Evolutionary conservation across 2,888 invertebrate genomes (phyloP), one percentile per base, ranked within the genome.

Genomic region (Pollenia amentaria): DNA sequence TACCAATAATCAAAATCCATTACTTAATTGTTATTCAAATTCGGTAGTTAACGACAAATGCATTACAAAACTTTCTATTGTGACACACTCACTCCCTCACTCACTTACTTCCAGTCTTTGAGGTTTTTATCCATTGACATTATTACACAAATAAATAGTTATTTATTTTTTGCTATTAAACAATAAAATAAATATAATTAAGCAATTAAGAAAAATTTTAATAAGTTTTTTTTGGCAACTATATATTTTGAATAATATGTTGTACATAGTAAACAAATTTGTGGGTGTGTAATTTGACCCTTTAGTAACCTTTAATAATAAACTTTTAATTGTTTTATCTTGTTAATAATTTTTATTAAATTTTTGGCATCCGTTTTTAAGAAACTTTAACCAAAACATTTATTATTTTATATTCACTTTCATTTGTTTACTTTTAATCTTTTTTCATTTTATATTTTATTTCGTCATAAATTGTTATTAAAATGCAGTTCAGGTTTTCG

Each of bases 11-110:
- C 51, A 16, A 70, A 76, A 72, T 55, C n/a, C 57, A 80, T 76
- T 70, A 72, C 70, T 67, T 85, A 80, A 85, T 85, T 85, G 65
- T 85, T 85, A 85, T 85, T 85, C 85, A 80, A 85, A 80, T 29
- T 72, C 57, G n/a, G 85, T 76, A 65, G 21, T 44, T 65, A 9
- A 53, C 44, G n/a, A 38, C 18, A 14, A 48, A 44, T 79, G 67
- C 57, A 38, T 48, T 72, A 42, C 16, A 40, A 48, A 85, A 85
- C 85, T 85, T 80, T 85, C 85, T 65, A 65, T 72, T 80, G 80
- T 76, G 76, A 42, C 64, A 65, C 29, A 65, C 21, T 57, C 21
- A 42, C 14, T 57, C 21, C 21, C 14, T 48, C 29, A 29, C 29
- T 29, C 6, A 29, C 29, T 29, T 29, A 1, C 3, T 29, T 29